phyloP scores from a whole-genome alignment of 2,797 vertebrate species.

The Muscicapa comitata region DNA sequence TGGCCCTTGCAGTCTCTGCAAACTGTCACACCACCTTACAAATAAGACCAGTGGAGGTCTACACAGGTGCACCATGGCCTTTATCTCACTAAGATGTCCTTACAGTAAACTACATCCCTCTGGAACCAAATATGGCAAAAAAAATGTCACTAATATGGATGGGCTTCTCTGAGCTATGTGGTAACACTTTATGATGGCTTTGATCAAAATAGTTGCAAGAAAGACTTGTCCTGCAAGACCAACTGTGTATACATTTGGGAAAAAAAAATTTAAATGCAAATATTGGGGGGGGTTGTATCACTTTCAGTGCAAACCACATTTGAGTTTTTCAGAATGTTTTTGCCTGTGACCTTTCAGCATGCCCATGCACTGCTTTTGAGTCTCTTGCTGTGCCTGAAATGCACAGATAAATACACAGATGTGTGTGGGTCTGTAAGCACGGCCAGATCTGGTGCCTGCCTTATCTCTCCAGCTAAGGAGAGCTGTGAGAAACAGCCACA shows the following conservation, averaged over 20 bases:
- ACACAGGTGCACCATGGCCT: neutral
- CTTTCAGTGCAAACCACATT: neutral
- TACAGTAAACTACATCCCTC: neutral
- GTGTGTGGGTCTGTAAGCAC: neutral
- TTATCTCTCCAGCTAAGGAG: neutral
- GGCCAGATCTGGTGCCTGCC: neutral
- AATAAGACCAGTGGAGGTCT: neutral
- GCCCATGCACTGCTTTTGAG: neutral
- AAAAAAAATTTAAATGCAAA: neutral
- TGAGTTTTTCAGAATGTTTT: neutral
- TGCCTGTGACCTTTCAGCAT: neutral
- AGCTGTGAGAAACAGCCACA: neutral
- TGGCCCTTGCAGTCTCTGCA: neutral
- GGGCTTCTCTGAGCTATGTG: neutral
- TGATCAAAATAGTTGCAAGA: neutral
- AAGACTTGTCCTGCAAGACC: neutral
- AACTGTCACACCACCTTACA: neutral
- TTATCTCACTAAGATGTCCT: neutral
- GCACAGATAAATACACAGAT: neutral
- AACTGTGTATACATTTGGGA: neutral
- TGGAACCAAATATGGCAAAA: neutral
- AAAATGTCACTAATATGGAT: neutral
- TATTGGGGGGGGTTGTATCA: neutral
- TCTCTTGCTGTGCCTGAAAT: neutral
- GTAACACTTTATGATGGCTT: neutral